phyloP scores from a whole-genome alignment of 2,797 vertebrate species.

The Sparidentex hasta region DNA sequence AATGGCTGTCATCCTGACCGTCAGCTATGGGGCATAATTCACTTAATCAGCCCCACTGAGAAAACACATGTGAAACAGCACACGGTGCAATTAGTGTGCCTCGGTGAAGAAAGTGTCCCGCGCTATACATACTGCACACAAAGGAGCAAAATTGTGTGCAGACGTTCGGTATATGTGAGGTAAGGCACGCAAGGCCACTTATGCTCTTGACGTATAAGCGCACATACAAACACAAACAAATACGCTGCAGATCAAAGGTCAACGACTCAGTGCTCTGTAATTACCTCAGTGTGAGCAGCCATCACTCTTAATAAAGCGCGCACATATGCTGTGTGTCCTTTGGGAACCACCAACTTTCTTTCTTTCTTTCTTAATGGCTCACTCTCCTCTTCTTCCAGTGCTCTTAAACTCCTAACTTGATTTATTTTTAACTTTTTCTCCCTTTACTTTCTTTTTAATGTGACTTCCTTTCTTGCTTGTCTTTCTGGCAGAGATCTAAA shows the following conservation, averaged over 20 bases:
- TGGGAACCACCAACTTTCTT: conserved; percentile 1
- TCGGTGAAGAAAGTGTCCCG: conserved; percentile 11
- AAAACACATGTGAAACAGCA: conserved; percentile 67
- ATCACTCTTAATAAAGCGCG: conserved; percentile 12
- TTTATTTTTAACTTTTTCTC: not conserved
- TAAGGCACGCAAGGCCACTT: not conserved
- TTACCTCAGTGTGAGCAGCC: conserved; percentile 11
- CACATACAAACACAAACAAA: conserved; percentile 21
- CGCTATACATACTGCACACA: not conserved
- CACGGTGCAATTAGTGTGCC: conserved; percentile 33
- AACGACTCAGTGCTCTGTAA: conserved; percentile 9
- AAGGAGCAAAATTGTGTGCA: conserved; percentile 27
- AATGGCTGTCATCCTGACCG: conserved; percentile 58
- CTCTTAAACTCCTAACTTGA: not conserved
- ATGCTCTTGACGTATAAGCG: conserved; percentile 1
- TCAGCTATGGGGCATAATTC: conserved; percentile 67
- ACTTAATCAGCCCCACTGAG: conserved; percentile 57
- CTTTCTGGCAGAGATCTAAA: not conserved
- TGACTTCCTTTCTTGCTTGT: not conserved
- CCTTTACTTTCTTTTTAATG: not conserved
- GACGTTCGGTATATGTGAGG: not conserved
- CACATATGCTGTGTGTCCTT: conserved; percentile 14
- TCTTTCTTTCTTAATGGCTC: not conserved
- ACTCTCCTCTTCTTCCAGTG: not conserved
- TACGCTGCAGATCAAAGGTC: not conserved